Percentiles rank a stretch among this genome's conserved stretches.
These are phyloP conservation scores for Nestor notabilis DNA, from an alignment of 2,113 vertebrate species.

Conservation along the genomic window DNA sequence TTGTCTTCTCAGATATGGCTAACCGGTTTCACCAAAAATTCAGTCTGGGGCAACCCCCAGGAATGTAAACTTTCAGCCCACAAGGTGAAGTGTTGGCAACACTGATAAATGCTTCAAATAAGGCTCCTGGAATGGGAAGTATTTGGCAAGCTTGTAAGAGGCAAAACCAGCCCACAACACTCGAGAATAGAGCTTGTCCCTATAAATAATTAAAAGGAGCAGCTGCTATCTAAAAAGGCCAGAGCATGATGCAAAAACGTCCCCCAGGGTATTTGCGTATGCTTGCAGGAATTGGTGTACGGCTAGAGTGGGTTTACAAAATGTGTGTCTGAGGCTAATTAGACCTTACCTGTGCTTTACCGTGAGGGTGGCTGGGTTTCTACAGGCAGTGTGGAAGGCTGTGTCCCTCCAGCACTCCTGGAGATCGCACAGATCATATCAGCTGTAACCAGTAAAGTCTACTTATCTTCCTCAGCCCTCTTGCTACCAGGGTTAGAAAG, in stretches of 20 bases:
- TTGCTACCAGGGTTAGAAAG: not conserved
- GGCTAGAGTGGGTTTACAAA: not conserved
- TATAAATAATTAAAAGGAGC: slow-evolving; percentile 55
- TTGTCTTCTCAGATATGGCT: not conserved
- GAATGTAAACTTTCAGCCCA: not conserved
- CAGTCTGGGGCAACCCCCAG: not conserved
- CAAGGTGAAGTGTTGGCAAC: slow-evolving; percentile 10
- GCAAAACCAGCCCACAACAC: not conserved
- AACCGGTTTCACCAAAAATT: slow-evolving; percentile 22
- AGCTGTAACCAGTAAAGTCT: not conserved
- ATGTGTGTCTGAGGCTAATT: not conserved
- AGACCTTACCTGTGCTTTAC: not conserved
- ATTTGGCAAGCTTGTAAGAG: slow-evolving; percentile 17
- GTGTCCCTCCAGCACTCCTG: not conserved
- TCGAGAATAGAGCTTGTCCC: not conserved
- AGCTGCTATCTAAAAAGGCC: slow-evolving; percentile 29
- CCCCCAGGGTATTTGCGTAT: not conserved
- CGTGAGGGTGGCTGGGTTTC: not conserved
- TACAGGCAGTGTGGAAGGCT: not conserved
- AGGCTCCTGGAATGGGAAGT: slow-evolving; percentile 35
- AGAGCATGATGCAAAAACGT: not conserved
- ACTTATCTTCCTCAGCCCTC: not conserved
- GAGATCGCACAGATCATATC: not conserved
- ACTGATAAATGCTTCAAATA: slow-evolving; percentile 19
- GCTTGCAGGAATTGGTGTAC: not conserved